phyloP scores from a whole-genome alignment of 23 tunicate genomes.

The Phallusia fumigata region DNA sequence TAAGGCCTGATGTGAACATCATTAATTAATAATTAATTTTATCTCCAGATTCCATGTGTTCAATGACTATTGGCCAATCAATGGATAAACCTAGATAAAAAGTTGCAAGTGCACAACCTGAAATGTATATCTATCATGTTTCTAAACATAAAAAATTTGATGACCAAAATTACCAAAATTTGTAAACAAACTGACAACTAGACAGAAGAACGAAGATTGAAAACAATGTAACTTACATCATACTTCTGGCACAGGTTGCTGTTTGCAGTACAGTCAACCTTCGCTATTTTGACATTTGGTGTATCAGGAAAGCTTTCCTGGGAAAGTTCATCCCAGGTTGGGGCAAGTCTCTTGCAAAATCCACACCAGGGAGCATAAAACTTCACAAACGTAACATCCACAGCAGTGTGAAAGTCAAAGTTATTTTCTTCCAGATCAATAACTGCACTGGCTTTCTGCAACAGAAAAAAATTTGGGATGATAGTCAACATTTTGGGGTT shows the following conservation, averaged over 20 bases:
- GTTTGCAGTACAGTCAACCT: conserved; percentile 78
- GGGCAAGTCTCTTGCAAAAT: conserved; percentile 75
- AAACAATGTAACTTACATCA: conserved; percentile 26
- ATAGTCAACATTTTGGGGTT: too few relatives aligned
- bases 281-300: conserved; percentile 43
- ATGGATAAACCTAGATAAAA: too few relatives aligned
- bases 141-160: too few relatives aligned
- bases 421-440: conserved; percentile 38
- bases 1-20: too few relatives aligned
- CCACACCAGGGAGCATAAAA: conserved; percentile 98
- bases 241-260: conserved; percentile 40
- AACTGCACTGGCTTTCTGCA: conserved; percentile 20
- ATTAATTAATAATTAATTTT: too few relatives aligned
- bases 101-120: too few relatives aligned
- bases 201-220: neutral
- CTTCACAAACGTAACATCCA: conserved; percentile 69
- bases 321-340: conserved; percentile 84
- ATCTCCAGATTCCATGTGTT: too few relatives aligned
- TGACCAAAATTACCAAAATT: neutral
- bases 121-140: too few relatives aligned
- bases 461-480: too few relatives aligned
- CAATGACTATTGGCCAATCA: too few relatives aligned
- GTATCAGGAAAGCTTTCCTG: conserved; percentile 32
- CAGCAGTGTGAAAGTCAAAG: conserved; percentile 61
- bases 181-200: neutral